Base-by-base conservation (phyloP, 2,113 vertebrate genomes). In the Vulpes vulpes region DNA sequence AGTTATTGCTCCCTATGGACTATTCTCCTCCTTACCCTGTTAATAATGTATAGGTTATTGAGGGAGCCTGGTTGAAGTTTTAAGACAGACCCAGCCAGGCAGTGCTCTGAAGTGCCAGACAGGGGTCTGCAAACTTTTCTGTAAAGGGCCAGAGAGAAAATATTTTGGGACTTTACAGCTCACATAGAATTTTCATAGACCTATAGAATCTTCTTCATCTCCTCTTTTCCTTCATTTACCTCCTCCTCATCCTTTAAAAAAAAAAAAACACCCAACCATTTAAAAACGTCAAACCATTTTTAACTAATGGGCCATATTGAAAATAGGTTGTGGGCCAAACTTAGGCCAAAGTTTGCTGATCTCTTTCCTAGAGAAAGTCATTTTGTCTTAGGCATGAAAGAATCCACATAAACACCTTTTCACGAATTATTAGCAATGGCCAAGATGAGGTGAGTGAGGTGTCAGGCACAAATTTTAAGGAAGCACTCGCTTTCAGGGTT, bases 271-370 rank as follows among this genome's bases (percentile, higher is more conserved):
- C 62, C 43, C 9, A 92, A 73, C 0, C 19, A 1, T 49, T 43
- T 82, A 60, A 93, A 96, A 81, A 91, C 51, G 7, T 55, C 80
- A 93, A 81, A n/a, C 0, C 32, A 80, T 64, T 95, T 91, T 89
- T 30, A 89, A 12, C 11, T 59, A 49, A 12, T n/a, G 7, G 8
- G 7, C n/a, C 10, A 49, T 53, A 80, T n/a, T 43, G 43, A 94
- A 85, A 74, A 74, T 27, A 91, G 49, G 14, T 11, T 22, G 62
- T 2, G 3, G 11, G 25, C 55, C 65, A 35, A 35, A 35, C 51
- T 84, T 87, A 35, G 20, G 16, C 12, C 14, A 64, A 11, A 57
- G 57, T 51, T 94, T 87, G 30, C 38, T 79, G 57, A 81, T 59
- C 15, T 5, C 11, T 83, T 11, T 32, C 90, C 73, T 67, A 92